These are phyloP conservation scores for Iphiclides podalirius DNA, from an alignment of 2,888 invertebrate species.

Conservation along the genomic window DNA sequence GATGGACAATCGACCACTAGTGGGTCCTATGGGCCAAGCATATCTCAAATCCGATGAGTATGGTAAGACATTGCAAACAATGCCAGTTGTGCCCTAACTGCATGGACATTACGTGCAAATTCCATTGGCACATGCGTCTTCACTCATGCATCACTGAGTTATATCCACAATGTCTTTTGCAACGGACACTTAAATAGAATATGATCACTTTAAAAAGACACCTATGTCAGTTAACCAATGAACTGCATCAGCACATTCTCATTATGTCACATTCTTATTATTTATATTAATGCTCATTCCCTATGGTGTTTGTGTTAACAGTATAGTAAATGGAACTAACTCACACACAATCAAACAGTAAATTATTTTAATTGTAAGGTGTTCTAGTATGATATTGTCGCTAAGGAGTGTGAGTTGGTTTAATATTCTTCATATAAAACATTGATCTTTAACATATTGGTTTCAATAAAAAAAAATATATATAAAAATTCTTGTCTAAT, in stretches of 20 bases:
- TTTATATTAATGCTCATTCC: conserved; percentile 11
- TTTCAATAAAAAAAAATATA: no score
- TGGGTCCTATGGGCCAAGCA: conserved; percentile 89
- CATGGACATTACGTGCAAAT: conserved; percentile 65
- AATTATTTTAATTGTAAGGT: no score
- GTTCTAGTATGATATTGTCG: no score
- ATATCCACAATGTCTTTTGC: conserved; percentile 52
- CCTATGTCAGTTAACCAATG: conserved; percentile 15
- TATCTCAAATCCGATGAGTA: conserved; percentile 91
- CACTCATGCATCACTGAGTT: conserved; percentile 30
- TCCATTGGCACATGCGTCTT: conserved; percentile 38
- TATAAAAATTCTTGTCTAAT: no score
- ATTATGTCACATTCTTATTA: conserved; percentile 37
- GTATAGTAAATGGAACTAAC: conserved; percentile 11
- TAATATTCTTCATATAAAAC: neutral
- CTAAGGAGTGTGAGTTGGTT: conserved; percentile 16
- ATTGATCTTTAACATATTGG: no score
- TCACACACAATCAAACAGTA: no score
- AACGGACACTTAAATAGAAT: conserved; percentile 45
- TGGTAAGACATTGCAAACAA: conserved; percentile 82
- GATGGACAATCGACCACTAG: conserved; percentile 88
- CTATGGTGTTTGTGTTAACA: conserved; percentile 6
- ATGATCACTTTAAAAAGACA: conserved; percentile 37
- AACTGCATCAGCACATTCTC: conserved; percentile 41
- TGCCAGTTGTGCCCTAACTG: conserved; percentile 61